Base-by-base conservation (phyloP, 2,113 vertebrate species). In the Cacatua alba region DNA sequence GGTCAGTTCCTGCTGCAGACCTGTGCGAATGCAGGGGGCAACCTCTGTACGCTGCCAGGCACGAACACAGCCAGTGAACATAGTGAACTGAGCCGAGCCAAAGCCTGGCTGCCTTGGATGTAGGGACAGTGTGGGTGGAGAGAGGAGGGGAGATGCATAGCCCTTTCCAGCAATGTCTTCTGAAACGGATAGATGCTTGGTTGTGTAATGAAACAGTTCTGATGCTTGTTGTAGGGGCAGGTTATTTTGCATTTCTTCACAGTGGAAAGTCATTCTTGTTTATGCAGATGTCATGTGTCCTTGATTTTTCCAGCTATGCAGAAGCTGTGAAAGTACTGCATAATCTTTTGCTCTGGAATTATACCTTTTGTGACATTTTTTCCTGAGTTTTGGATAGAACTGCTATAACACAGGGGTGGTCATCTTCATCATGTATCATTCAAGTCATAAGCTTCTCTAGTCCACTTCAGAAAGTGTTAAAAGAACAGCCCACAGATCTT, bases 1-100 rank as follows among this genome's bases (percentile, higher is more conserved):
- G 94, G 91, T 97, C 92, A 97, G 95, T 98, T 99, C 98, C 98
- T 98, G 98, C 98, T 98, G 97, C 89, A 95, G 39, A 86, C 86
- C 77, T 62, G 72, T 55, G n/a, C 31, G 88, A 92, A 53, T 85
- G 60, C 52, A 51, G 92, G 92, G 95, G 80, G 83, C 93, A 90
- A 10, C 83, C 53, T 81, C 78, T 86, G 18, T 25, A 3, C 0
- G 1, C 4, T 59, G 75, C 78, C 83, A 62, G 51, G 59, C 86
- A 70, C 5, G 2, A 62, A 43, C 41, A 55, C 81, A 80, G 65
- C 64, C 60, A 63, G 55, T 39, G 48, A 33, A 35, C 10, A 21
- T 10, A 35, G 28, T 60, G 51, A 67, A 48, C n/a, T 37, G 63
- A 94, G 82, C 70, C 1, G 1, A 83, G 83, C 41, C 35, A 69